These are phyloP conservation scores for Ophraella communa DNA, from an alignment of 2,888 invertebrate genomes.

Conservation along the genomic window DNA sequence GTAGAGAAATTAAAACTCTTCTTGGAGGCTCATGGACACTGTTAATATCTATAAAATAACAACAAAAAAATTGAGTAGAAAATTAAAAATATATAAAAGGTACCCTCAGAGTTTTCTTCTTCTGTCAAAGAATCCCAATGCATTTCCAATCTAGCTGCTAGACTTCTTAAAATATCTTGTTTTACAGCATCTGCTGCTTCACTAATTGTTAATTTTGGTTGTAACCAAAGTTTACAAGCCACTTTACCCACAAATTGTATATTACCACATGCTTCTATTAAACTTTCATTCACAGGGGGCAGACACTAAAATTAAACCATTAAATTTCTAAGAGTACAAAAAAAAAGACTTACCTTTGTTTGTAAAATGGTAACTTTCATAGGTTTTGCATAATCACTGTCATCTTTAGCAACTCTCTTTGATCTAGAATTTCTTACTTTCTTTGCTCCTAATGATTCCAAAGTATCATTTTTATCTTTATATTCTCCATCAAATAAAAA, in stretches of 20 bases:
- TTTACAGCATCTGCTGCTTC: slow-evolving; percentile 78
- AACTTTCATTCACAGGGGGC: slow-evolving; percentile 31
- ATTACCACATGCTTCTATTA: slow-evolving; percentile 69
- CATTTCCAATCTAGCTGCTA: slow-evolving; percentile 86
- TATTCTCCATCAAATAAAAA: slow-evolving; percentile 78
- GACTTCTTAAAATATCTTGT: slow-evolving; percentile 84
- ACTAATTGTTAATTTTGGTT: slow-evolving; percentile 74
- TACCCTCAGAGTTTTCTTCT: slow-evolving; percentile 78
- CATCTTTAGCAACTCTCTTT: slow-evolving; percentile 55
- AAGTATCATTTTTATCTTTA: slow-evolving; percentile 66
- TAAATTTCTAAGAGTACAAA: neutral
- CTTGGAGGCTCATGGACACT: slow-evolving; percentile 90
- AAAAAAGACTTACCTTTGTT: slow-evolving; percentile 30
- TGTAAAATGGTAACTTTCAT: slow-evolving; percentile 73
- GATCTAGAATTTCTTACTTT: slow-evolving; percentile 54
- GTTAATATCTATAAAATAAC: slow-evolving; percentile 67
- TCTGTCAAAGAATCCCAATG: slow-evolving; percentile 92
- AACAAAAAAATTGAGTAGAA: neutral
- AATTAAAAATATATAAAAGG: neutral
- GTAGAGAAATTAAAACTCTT: slow-evolving; percentile 79
- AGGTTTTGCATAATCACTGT: slow-evolving; percentile 62
- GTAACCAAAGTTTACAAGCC: slow-evolving; percentile 78
- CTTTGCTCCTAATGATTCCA: slow-evolving; percentile 71
- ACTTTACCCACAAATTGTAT: slow-evolving; percentile 77
- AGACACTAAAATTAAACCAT: slow-evolving; percentile 13